These are phyloP conservation scores for Bombus waltoni DNA, from an alignment of 1,140 invertebrate genomes.

Conservation along the genomic window DNA sequence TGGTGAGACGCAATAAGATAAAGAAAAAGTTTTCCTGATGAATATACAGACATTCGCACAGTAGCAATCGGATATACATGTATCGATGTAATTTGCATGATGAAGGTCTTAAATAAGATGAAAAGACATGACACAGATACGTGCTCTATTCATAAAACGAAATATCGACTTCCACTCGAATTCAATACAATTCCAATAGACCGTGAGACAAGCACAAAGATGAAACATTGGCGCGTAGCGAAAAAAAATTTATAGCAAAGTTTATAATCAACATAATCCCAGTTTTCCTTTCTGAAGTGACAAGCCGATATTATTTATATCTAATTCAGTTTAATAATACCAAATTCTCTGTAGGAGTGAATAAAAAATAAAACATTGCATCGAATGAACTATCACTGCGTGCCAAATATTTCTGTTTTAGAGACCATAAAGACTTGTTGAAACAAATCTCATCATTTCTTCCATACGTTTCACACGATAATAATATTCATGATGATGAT, in stretches of 20 bases:
- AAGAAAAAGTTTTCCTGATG: background rate
- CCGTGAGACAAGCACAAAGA: background rate
- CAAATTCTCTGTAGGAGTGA: conserved; percentile 7
- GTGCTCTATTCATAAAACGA: background rate
- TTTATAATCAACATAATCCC: background rate
- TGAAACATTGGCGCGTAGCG: background rate
- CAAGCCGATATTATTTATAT: background rate
- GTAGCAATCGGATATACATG: background rate
- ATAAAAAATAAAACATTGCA: background rate
- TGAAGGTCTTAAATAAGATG: background rate
- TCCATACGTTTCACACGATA: background rate
- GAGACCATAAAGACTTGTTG: background rate
- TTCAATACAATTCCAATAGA: background rate
- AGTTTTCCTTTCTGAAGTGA: background rate
- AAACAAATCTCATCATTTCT: background rate
- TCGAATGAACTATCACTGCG: background rate
- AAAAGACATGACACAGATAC: background rate
- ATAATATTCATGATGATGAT: background rate
- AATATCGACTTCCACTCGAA: background rate
- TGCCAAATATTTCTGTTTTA: background rate
- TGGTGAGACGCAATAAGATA: background rate
- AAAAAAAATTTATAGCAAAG: background rate
- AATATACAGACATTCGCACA: background rate
- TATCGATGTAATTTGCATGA: background rate
- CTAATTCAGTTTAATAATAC: conserved; percentile 18